Base-by-base conservation (phyloP, 1,140 invertebrate genomes). In the Ericerus pela region DNA sequence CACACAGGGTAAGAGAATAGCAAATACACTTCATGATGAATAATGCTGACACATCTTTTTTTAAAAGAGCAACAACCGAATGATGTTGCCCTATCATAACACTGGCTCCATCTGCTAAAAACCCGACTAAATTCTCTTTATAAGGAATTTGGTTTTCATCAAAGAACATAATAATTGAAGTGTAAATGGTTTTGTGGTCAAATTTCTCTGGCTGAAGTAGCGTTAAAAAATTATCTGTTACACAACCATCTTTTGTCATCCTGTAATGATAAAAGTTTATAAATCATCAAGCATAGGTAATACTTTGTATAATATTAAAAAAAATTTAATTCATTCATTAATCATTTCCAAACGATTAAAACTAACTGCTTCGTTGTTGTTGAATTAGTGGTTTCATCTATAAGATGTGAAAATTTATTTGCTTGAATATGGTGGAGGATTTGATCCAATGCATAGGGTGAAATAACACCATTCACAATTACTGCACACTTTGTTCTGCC, bases 21-120 rank as follows among this genome's bases (percentile, higher is more conserved):
- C 59, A 62, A n/a, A 60, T 52, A 58, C 59, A 62, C 51, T 63
- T 63, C 51, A 63, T 31, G 1, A 30, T 28, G 29, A 51, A 56
- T 12, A 56, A 16, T 11, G 20, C 11, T 20, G 54, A 16, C 4
- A 56, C 36, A 18, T 51, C 43, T 43, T 47, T 31, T 20, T 29
- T 28, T 22, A 56, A 31, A 29, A 30, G 11, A 8, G 55, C 31
- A 4, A 18, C 29, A 3, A 54, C 18, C 33, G 53, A 54, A 36
- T 54, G 28, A 6, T 36, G 33, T 3, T 20, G 4, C 8, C 30
- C 53, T 22, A 37, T 8, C 53, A 54, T 54, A 10, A 18, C 18
- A 18, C 20, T 36, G 18, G 29, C 53, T 2, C 53, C 53, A 36
- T 54, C 29, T 11, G n/a, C 2, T n/a, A 33, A 16, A 22, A 20